Conservation (phyloP, 37 sponge, comb jelly and placozoan genomes). For the Tethya wilhelma region DNA sequence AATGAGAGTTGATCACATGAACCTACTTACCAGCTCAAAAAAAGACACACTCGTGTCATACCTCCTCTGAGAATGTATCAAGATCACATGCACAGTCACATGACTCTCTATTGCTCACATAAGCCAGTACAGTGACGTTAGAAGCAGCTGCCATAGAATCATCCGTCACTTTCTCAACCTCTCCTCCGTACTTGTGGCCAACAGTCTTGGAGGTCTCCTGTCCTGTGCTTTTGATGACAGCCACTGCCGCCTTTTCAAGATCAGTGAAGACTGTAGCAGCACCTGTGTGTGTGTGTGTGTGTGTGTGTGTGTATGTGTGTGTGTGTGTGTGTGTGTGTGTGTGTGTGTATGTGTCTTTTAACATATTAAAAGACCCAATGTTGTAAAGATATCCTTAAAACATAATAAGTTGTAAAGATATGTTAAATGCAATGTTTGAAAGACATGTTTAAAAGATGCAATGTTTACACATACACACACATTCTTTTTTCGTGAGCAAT, state of each 20-base stretch:
- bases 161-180: conserved; percentile 54
- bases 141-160: conserved; percentile 56
- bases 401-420: not conserved
- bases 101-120: conserved; percentile 11
- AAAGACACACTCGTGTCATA: too few species aligned
- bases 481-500: not conserved
- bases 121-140: conserved; percentile 22
- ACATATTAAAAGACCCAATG: too few species aligned
- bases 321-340: not conserved
- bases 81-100: not conserved
- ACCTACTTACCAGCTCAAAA: too few species aligned
- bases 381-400: too few species aligned
- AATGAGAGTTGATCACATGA: too few species aligned
- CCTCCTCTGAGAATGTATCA: too few species aligned
- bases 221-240: conserved; percentile 33
- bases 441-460: not conserved
- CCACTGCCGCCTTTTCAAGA: conserved; percentile 37
- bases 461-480: not conserved
- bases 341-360: not conserved
- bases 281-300: conserved; percentile 17
- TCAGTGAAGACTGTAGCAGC: conserved; percentile 57
- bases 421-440: not conserved
- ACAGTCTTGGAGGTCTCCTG: conserved; percentile 65
- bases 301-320: not conserved
- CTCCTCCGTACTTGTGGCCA: conserved; percentile 77